Evolutionary conservation across 2,113 vertebrate species (phyloP), one percentile per base, ranked within the genome.

Genomic region (Dascyllus trimaculatus): DNA sequence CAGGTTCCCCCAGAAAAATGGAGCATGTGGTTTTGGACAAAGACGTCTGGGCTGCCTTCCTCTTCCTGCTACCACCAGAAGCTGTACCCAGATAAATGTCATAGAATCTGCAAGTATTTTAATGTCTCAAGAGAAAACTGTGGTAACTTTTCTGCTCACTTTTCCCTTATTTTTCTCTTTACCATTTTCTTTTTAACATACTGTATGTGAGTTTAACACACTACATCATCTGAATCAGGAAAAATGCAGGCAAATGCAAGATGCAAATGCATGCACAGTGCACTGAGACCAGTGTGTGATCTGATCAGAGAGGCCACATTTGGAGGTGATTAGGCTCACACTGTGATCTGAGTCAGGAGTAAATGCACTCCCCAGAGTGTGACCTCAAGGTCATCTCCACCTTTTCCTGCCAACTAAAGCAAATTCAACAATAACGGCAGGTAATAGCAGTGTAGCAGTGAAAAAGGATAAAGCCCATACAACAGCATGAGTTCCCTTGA

Each of bases 1-100:
- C 60, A 59, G 49, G 45, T 52, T 72, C 14, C 52, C 49, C 1
- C 13, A 2, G 24, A 59, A 76, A 64, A 61, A 29, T 19, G 11
- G n/a, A 63, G 49, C 56, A 19, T 5, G 19, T 22, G 46, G 18
- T 21, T 61, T 7, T n/a, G 2, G 29, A 35, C 45, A 52, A 71
- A 54, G n/a, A 61, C 19, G 3, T 58, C 52, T 52, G 40, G 10
- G 43, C 58, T 48, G 43, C 38, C 21, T 71, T 51, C 38, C 45
- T 82, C 29, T 71, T 52, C 15, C 15, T 61, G 4, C 29, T 56
- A 52, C 46, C 61, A 53, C 58, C 11, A 43, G 10, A 56, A 48
- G 56, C 45, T 21, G 17, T n/a, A 67, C 49, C 35, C 1, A 11
- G 5, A 48, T n/a, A 45, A 61, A 9, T 21, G 25, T 15, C 9